phyloP scores from a whole-genome alignment of 2,888 invertebrate genomes.

The Drosophila phalerata region DNA sequence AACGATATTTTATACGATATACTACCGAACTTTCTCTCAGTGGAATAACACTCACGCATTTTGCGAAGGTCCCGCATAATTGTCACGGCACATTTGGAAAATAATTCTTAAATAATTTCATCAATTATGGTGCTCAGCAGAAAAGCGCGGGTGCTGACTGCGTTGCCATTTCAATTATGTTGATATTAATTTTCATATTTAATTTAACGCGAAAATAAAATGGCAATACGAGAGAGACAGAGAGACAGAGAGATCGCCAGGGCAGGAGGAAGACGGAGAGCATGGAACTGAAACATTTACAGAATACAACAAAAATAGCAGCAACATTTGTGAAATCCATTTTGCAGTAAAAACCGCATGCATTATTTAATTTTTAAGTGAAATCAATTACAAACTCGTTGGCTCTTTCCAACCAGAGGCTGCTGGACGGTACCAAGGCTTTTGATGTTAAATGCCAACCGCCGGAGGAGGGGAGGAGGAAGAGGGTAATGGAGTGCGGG shows the following conservation, averaged over 20 bases:
- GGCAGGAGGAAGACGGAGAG: neutral
- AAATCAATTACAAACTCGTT: constrained; percentile 78
- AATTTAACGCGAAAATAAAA: constrained; percentile 75
- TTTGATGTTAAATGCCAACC: constrained; percentile 74
- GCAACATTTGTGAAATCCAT: constrained; percentile 70
- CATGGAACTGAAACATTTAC: constrained; percentile 15
- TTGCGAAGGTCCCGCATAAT: constrained; percentile 65
- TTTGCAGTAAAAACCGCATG: constrained; percentile 81
- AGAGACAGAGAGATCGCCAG: neutral
- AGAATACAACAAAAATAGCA: constrained; percentile 24
- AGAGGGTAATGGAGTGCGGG: constrained; percentile 20
- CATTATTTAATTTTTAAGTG: constrained; percentile 81
- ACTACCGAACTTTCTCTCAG: constrained; percentile 2
- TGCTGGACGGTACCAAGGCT: constrained; percentile 40
- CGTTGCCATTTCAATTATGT: constrained; percentile 79
- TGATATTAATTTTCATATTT: constrained; percentile 82
- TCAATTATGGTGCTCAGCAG: constrained; percentile 69
- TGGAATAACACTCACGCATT: constrained; percentile 9
- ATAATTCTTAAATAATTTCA: constrained; percentile 81
- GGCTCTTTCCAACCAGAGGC: constrained; percentile 21
- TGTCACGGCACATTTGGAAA: constrained; percentile 76
- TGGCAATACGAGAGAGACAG: constrained; percentile 27
- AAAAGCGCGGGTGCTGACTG: constrained; percentile 18
- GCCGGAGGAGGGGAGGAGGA: constrained; percentile 3
- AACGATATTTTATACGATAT: too few relatives aligned